phyloP scores from a whole-genome alignment of 2,113 vertebrate genomes.

The Rafetus swinhoei region DNA sequence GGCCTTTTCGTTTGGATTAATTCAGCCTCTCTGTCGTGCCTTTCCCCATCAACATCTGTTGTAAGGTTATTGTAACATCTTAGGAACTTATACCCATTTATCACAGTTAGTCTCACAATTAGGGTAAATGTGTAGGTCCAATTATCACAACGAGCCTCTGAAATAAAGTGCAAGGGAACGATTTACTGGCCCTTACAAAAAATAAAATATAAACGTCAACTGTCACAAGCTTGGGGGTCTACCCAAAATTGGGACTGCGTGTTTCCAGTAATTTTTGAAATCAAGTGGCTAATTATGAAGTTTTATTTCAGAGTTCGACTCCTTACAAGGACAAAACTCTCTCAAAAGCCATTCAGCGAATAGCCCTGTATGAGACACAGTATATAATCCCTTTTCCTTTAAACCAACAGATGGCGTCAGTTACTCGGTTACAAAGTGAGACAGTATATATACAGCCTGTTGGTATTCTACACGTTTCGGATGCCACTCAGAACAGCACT shows the following conservation, averaged over 20 bases:
- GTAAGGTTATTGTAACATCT: not conserved
- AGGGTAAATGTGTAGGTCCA: not conserved
- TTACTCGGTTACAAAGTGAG: not conserved
- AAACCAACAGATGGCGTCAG: not conserved
- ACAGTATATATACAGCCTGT: not conserved
- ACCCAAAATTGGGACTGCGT: rapidly evolving
- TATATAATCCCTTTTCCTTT: rapidly evolving
- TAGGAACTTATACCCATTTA: not conserved
- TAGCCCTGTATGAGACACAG: not conserved
- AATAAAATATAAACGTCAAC: not conserved
- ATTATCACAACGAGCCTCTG: not conserved
- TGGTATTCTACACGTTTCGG: not conserved
- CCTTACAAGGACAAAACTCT: not conserved
- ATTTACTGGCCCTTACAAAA: not conserved
- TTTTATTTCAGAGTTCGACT: not conserved
- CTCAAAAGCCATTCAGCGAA: not conserved
- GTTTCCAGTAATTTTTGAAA: not conserved
- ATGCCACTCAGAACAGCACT: rapidly evolving
- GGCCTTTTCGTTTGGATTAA: not conserved
- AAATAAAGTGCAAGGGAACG: not conserved
- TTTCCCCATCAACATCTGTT: not conserved
- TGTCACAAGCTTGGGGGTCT: not conserved
- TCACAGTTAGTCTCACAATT: not conserved
- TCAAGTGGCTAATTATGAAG: not conserved
- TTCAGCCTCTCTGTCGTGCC: not conserved